Evolutionary conservation across 1,140 invertebrate species (phyloP).

Genomic region (Tetranychus urticae): DNA sequence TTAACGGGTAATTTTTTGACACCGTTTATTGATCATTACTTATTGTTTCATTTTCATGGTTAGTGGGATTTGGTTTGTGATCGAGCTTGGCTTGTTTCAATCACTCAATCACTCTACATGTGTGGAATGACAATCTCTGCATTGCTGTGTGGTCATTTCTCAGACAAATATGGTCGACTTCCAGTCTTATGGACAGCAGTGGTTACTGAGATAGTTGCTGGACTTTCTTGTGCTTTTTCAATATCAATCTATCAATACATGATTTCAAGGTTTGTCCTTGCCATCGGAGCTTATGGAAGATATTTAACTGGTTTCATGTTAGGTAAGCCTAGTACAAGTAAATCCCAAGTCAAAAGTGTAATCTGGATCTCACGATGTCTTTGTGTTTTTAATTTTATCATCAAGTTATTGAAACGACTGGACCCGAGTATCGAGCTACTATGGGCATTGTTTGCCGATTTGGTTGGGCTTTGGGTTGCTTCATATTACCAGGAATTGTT

Average conservation of each 20-base stretch:
- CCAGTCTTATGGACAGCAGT: slow-evolving; percentile 11
- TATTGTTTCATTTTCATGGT: too few relatives aligned
- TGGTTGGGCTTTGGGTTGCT: slow-evolving; percentile 51
- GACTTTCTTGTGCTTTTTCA: slow-evolving; percentile 4
- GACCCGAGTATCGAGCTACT: slow-evolving; percentile 41
- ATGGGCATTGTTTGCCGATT: slow-evolving; percentile 42
- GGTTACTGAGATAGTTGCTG: background rate
- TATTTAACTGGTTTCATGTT: slow-evolving; percentile 5
- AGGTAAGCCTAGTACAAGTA: background rate
- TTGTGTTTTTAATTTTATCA: background rate
- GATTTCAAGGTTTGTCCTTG: background rate
- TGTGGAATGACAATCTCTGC: slow-evolving; percentile 51
- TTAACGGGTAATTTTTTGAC: background rate
- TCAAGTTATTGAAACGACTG: slow-evolving; percentile 54
- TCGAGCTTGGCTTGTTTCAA: slow-evolving; percentile 33
- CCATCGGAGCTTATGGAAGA: background rate
- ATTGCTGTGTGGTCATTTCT: slow-evolving; percentile 47
- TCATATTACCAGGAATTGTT: slow-evolving; percentile 41
- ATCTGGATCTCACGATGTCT: background rate
- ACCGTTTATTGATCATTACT: too few relatives aligned
- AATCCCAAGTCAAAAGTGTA: too few relatives aligned
- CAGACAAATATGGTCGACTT: slow-evolving; percentile 36
- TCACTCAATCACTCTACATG: slow-evolving; percentile 57
- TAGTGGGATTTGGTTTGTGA: slow-evolving; percentile 52
- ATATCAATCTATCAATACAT: background rate